phyloP scores from a whole-genome alignment of 1,140 invertebrate species.

The Drosophila nasuta region DNA sequence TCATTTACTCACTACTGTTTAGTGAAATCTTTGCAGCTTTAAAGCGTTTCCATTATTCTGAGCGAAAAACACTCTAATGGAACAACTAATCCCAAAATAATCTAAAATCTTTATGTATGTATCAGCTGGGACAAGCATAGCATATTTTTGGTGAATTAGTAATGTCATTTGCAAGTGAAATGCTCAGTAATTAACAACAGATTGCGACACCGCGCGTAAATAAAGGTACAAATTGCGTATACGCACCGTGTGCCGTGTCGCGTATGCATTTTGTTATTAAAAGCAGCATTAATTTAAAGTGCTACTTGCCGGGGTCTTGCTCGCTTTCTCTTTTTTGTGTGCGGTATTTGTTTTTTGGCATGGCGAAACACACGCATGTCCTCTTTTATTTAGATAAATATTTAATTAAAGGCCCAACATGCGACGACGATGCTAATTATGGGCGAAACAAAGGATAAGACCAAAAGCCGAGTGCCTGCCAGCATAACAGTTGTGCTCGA shows the following conservation, averaged over 20 bases:
- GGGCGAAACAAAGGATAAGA: constrained; percentile 18
- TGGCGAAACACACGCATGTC: constrained; percentile 21
- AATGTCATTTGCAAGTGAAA: constrained; percentile 22
- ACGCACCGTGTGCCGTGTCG: constrained; percentile 41
- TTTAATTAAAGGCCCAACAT: constrained; percentile 63
- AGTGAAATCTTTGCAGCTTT: too few species aligned
- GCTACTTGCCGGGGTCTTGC: constrained; percentile 30
- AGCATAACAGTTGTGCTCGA: constrained; percentile 6
- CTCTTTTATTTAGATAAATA: constrained; percentile 39
- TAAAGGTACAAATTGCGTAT: constrained; percentile 51
- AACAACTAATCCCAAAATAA: neutral
- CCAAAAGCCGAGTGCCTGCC: constrained; percentile 11
- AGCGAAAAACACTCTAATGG: neutral
- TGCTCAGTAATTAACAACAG: constrained; percentile 41
- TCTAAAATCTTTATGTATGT: constrained; percentile 2
- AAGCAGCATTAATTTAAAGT: constrained; percentile 71
- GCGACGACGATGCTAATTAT: constrained; percentile 48
- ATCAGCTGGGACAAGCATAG: neutral
- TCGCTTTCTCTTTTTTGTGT: too few species aligned
- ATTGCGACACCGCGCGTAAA: constrained; percentile 27
- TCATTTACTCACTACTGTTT: neutral
- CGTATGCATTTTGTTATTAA: constrained; percentile 53
- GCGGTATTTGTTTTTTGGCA: neutral
- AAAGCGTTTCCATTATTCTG: neutral
- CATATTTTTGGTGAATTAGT: constrained; percentile 12